Conservation (phyloP, 2,113 vertebrate species). For the Alosa alosa region DNA sequence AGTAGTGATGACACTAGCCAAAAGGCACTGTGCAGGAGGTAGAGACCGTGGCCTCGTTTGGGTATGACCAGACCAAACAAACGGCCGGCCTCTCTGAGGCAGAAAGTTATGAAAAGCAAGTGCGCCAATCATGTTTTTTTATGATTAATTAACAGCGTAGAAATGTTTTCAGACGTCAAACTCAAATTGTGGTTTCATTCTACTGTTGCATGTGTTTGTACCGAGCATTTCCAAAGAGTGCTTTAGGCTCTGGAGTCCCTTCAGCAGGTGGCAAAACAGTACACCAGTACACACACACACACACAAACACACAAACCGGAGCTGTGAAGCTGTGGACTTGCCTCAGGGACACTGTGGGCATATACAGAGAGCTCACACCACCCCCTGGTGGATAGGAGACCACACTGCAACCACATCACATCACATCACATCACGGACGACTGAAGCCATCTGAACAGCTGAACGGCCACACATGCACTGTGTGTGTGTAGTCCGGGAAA, state of each 20-base stretch:
- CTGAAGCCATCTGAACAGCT: neutral
- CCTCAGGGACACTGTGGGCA: slow-evolving; percentile 3
- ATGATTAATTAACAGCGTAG: neutral
- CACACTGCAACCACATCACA: slow-evolving; percentile 23
- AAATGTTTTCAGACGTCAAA: slow-evolving; percentile 9
- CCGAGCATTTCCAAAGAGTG: slow-evolving; percentile 72
- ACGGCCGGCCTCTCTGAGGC: neutral
- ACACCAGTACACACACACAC: neutral
- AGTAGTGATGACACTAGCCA: slow-evolving; percentile 24
- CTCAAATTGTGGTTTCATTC: slow-evolving; percentile 21
- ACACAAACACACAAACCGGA: neutral
- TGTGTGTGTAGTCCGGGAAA: neutral
- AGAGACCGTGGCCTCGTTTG: slow-evolving; percentile 28
- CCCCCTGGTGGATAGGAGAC: slow-evolving; percentile 39
- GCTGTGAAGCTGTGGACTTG: neutral
- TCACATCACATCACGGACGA: neutral
- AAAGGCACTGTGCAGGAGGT: slow-evolving; percentile 11
- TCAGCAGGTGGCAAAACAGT: neutral
- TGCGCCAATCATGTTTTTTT: slow-evolving; percentile 27
- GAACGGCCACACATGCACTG: neutral
- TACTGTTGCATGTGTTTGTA: slow-evolving; percentile 70
- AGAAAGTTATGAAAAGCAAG: slow-evolving; percentile 33
- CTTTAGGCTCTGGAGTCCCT: neutral
- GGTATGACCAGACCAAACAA: neutral
- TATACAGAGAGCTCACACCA: slow-evolving; percentile 27